Percentiles rank a stretch among this genome's conserved stretches.
Evolutionary conservation across 30 jellyfish, hydroid and myxozoan genomes (phyloP).

Genomic region (Turritopsis rubra): DNA sequence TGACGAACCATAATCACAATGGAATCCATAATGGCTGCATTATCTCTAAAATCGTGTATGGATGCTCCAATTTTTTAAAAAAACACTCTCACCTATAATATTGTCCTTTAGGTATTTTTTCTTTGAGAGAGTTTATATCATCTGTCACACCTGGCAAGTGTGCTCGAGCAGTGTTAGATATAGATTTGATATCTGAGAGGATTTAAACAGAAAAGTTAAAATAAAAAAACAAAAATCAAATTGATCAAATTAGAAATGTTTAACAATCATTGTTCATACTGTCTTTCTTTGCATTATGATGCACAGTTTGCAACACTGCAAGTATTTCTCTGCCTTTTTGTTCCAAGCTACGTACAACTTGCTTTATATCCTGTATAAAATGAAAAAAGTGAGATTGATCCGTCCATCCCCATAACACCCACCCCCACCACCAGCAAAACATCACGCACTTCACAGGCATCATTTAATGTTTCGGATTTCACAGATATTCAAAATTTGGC

Average conservation of each 20-base stretch:
- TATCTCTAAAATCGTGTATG: too few relatives aligned
- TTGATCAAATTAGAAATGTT: not conserved
- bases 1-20: too few relatives aligned
- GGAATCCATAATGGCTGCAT: too few relatives aligned
- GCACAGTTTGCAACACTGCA: slow-evolving; percentile 59
- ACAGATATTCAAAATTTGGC: too few relatives aligned
- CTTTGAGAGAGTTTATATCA: slow-evolving; percentile 35
- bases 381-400: not conserved
- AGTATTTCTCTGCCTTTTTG: slow-evolving; percentile 59
- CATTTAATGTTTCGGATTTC: not conserved
- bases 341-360: slow-evolving; percentile 45
- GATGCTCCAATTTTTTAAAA: not conserved
- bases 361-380: slow-evolving; percentile 50
- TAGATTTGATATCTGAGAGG: slow-evolving; percentile 36
- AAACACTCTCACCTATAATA: slow-evolving; percentile 47
- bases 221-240: not conserved
- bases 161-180: slow-evolving; percentile 31
- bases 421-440: too few relatives aligned
- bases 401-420: too few relatives aligned
- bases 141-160: slow-evolving; percentile 21
- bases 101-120: slow-evolving; percentile 57
- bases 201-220: slow-evolving; percentile 25
- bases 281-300: slow-evolving; percentile 37
- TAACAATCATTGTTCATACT: too few relatives aligned
- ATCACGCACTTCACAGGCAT: not conserved